Percentiles rank a stretch among this genome's conserved stretches.
Evolutionary conservation across 2,797 vertebrate genomes (phyloP).

Genomic region (Momotus momota): DNA sequence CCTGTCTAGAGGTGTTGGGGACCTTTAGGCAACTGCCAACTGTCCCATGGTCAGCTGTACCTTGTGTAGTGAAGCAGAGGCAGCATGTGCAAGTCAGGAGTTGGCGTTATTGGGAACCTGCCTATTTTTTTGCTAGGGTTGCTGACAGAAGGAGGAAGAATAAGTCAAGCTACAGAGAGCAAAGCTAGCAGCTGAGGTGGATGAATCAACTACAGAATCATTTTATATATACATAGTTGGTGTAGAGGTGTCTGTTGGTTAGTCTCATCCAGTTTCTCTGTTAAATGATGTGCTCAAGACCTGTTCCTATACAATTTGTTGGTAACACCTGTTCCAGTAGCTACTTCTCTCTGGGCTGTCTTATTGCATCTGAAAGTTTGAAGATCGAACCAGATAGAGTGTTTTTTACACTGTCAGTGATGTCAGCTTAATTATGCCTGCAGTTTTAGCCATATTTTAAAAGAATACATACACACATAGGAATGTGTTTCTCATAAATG

Average conservation of each 20-base stretch:
- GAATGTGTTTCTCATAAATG: not conserved
- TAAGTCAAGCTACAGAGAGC: not conserved
- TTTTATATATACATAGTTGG: not conserved
- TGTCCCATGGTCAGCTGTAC: not conserved
- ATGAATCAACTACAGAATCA: not conserved
- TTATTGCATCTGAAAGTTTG: not conserved
- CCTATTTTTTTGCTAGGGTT: not conserved
- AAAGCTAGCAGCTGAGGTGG: not conserved
- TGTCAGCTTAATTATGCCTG: not conserved
- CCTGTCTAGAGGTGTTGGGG: not conserved
- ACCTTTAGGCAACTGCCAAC: not conserved
- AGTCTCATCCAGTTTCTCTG: not conserved
- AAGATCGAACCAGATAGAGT: rapidly evolving
- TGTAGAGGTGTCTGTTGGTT: not conserved
- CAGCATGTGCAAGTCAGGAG: not conserved
- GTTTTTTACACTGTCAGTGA: not conserved
- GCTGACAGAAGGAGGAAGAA: not conserved
- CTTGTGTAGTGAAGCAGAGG: not conserved
- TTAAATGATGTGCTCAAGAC: not conserved
- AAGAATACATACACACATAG: not conserved
- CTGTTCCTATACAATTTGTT: not conserved
- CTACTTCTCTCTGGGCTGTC: not conserved
- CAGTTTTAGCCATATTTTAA: not conserved
- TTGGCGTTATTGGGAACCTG: not conserved
- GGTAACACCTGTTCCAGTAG: not conserved